Percentiles rank a stretch among this genome's conserved stretches.
Evolutionary conservation across 2,888 invertebrate species (phyloP).

Genomic region (Byasa hedistus): DNA sequence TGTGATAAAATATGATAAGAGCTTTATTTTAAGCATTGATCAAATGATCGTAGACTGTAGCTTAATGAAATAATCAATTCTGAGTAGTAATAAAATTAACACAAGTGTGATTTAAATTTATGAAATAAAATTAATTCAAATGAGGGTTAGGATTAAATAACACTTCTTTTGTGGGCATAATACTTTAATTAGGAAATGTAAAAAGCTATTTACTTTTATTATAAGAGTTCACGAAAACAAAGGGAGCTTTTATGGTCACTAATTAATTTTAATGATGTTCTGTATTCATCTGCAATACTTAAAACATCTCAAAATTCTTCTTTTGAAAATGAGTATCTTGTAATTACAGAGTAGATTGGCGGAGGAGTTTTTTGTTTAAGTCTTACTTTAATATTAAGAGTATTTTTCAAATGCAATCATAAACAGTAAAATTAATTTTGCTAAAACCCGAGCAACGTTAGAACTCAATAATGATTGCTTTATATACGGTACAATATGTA

Average conservation of each 20-base stretch:
- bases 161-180: not conserved
- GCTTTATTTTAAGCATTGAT: not conserved
- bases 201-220: not conserved
- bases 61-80: not conserved
- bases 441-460: not conserved
- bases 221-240: slow-evolving; percentile 8
- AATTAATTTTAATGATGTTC: slow-evolving; percentile 21
- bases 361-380: not conserved
- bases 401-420: not conserved
- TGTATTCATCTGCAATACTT: slow-evolving; percentile 8
- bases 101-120: not conserved
- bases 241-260: not conserved
- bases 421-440: not conserved
- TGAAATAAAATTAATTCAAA: not conserved
- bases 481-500: no score
- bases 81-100: not conserved
- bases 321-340: slow-evolving; percentile 14
- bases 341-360: slow-evolving; percentile 10
- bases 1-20: not conserved
- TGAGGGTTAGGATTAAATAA: not conserved
- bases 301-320: slow-evolving; percentile 8
- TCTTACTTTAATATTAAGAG: not conserved
- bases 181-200: not conserved
- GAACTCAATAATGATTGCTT: no score
- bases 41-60: not conserved